Base-by-base conservation (phyloP, 2,113 vertebrate species). In the Spea bombifrons region DNA sequence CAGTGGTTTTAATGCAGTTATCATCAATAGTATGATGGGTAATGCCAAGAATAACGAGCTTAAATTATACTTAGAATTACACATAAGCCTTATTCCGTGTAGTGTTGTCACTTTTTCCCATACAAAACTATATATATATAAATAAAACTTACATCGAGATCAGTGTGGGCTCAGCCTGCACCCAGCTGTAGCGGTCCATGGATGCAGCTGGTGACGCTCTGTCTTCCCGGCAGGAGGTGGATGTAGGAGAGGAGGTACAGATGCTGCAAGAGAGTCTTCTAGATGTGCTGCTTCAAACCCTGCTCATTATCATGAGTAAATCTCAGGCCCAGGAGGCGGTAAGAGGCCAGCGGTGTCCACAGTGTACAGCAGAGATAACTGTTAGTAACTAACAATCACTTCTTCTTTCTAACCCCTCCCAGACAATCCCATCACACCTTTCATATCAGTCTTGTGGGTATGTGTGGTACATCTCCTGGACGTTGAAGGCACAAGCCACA, bases 301-400 rank as follows among this genome's bases (percentile, higher is more conserved):
- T 99, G 82, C 95, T 99, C 87, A 94, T 96, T 82, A 97, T 99
- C 89, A 98, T 98, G 96, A 98, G 96, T 95, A 98, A 96, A 93
- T 96, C 94, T 73, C 97, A 99, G 81, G 93, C 94, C 89, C 95
- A 96, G 95, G 97, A 99, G 96, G 96, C 95, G 96, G 96, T 98
- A 98, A 98, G 97, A 93, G 96, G 96, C 90, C 97, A 98, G 90
- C 96, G 96, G 90, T 99, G 97, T 93, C 97, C 96, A 86, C 97
- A 99, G 95, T 99, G 97, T 95, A 98, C 97, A 94, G 97, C 97
- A 83, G 97, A 99, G 92, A 99, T 98, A 95, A 97, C 97, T 93
- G 97, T 99, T 98, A 98, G 96, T 98, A 98, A 96, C 96, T 96
- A 98, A 98, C 96, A 93, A 92, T 94, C 92, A 90, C 86, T 91